Percentiles rank a stretch among this genome's conserved stretches.
These are phyloP conservation scores for Sepiola atlantica DNA, from an alignment of 2,888 invertebrate species.

Conservation along the genomic window DNA sequence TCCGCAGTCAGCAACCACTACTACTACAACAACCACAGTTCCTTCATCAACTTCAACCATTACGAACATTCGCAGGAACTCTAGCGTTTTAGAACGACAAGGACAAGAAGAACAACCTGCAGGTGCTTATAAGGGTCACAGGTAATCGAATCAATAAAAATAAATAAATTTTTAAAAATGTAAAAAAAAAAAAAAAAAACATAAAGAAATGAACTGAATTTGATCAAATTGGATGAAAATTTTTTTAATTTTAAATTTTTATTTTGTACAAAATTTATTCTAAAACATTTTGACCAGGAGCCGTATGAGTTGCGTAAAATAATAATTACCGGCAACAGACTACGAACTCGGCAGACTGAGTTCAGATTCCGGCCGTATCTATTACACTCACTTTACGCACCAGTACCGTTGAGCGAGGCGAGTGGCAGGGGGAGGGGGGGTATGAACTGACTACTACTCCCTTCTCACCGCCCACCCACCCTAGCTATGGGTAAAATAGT, in stretches of 20 bases:
- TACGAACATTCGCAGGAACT: not conserved
- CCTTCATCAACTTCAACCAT: not conserved
- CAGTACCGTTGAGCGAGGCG: too few relatives aligned
- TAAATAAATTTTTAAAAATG: not conserved
- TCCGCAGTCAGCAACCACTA: not conserved
- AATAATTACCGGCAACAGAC: too few relatives aligned
- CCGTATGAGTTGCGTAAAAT: too few relatives aligned
- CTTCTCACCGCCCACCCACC: too few relatives aligned
- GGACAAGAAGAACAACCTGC: not conserved
- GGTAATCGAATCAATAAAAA: not conserved
- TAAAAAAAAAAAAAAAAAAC: not conserved
- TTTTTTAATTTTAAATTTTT: too few relatives aligned
- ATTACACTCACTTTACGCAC: too few relatives aligned
- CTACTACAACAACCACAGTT: not conserved
- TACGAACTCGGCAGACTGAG: too few relatives aligned
- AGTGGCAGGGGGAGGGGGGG: too few relatives aligned
- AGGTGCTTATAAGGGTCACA: slow-evolving; percentile 4
- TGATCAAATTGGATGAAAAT: not conserved
- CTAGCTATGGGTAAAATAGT: too few relatives aligned
- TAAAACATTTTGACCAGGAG: not conserved
- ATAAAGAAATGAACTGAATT: not conserved
- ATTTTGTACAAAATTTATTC: slow-evolving; percentile 9
- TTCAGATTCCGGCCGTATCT: too few relatives aligned
- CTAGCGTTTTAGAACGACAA: slow-evolving; percentile 32
- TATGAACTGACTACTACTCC: too few relatives aligned